Evolutionary conservation across 2,797 vertebrate genomes (phyloP), one percentile per base, ranked within the genome.

Genomic region (Xenentodon cancila): DNA sequence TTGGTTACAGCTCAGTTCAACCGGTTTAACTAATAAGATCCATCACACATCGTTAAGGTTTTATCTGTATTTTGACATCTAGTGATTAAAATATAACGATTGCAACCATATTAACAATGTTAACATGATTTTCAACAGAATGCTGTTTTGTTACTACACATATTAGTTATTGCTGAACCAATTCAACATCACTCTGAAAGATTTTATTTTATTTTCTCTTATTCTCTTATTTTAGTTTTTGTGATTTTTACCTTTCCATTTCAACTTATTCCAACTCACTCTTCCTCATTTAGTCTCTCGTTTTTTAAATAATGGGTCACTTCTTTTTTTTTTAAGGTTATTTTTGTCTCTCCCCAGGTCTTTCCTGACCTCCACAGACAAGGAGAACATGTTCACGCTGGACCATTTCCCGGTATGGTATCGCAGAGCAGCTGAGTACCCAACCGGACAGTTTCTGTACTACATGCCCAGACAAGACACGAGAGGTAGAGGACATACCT

Each of bases 381-480:
- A 95, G 70, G 93, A 94, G 74, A 99, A 94, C 58, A 89, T 97
- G 75, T 99, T 98, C 92, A 98, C 96, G 8, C 87, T 96, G 94
- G 96, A 97, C 82, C 95, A 95, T 84, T 99, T 98, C 81, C 97
- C 97, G 0, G 86, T 97, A 73, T 99, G 97, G 97, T 99, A 97
- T 87, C 95, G 97, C 27, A 92, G 95, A 77, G 96, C 97, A 0
- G 93, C 94, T 0, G 96, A 98, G 77, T 90, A 94, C 72, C 94
- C 95, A 32, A 73, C 93, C 0, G 96, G 96, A 66, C 93, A 94
- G 88, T 99, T 99, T 88, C 85, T 97, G 65, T 98, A 96, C 89
- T 95, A 94, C 71, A 81, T 96, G 57, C 92, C 92, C 45, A 93
- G 83, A 22, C 91, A 93, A 53, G 95, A 95, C 0, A 91, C 84